Evolutionary conservation across 2,797 vertebrate species (phyloP).

Genomic region (Tinamus major): DNA sequence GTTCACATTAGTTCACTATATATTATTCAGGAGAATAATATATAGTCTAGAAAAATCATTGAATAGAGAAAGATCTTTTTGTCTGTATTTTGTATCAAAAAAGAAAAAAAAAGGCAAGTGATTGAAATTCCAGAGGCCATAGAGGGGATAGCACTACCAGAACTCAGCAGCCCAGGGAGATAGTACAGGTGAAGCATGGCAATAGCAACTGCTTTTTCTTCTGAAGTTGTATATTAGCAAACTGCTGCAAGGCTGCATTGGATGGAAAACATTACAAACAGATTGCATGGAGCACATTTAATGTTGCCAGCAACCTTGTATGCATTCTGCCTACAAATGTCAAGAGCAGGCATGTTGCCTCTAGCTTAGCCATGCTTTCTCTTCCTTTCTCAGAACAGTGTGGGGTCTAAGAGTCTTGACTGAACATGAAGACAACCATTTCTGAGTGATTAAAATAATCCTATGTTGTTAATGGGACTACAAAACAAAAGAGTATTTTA

Average conservation of each 20-base stretch:
- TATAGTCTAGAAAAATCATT: not conserved
- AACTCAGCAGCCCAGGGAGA: not conserved
- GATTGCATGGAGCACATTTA: not conserved
- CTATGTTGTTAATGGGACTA: not conserved
- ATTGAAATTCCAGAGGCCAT: not conserved
- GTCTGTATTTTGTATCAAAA: not conserved
- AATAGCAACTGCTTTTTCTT: not conserved
- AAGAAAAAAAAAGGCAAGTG: not conserved
- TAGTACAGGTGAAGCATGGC: not conserved
- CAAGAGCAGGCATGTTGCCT: not conserved
- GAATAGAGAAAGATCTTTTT: not conserved
- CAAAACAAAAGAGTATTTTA: not conserved
- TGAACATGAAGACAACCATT: not conserved
- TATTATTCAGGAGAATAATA: not conserved
- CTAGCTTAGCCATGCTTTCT: not conserved
- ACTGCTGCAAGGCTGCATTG: not conserved
- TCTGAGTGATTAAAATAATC: not conserved
- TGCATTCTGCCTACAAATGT: not conserved
- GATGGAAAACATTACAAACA: not conserved
- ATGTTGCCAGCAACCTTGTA: not conserved
- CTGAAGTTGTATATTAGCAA: not conserved
- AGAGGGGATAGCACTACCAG: not conserved
- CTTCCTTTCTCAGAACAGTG: not conserved
- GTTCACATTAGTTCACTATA: not conserved
- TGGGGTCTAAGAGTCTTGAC: not conserved